Evolutionary conservation across 1,140 invertebrate genomes (phyloP).

Genomic region (Lepidostoma basale): DNA sequence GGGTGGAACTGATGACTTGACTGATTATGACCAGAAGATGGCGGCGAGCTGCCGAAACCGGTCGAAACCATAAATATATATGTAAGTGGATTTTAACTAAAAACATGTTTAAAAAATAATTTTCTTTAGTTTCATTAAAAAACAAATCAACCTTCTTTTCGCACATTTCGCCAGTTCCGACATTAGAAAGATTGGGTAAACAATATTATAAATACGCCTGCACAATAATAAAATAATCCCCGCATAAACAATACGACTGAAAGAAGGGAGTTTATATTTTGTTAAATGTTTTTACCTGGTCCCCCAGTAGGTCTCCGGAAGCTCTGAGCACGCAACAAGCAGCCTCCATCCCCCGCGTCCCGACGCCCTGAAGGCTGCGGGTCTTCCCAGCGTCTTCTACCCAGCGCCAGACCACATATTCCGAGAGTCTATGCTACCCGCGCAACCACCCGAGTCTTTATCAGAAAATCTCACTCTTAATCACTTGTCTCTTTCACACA

Average conservation of each 20-base stretch:
- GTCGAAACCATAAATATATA: no score
- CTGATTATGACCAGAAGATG: no score
- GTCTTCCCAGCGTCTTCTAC: neutral
- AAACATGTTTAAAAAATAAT: no score
- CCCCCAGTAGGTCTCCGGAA: constrained; percentile 43
- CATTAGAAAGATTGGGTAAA: neutral
- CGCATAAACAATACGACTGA: neutral
- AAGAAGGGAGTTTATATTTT: neutral
- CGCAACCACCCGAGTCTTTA: neutral
- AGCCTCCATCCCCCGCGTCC: constrained; percentile 41
- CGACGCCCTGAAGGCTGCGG: neutral
- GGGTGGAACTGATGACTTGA: no score
- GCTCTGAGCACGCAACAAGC: constrained; percentile 42
- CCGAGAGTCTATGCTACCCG: neutral
- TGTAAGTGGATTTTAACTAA: no score
- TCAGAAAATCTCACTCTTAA: neutral
- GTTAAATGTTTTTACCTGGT: constrained; percentile 33
- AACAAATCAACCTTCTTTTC: no score
- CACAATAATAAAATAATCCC: neutral
- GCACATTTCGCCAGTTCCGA: no score
- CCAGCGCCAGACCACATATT: neutral
- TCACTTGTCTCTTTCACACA: constrained; percentile 2
- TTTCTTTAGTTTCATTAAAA: no score
- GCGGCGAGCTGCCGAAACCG: no score
- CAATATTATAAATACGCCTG: neutral